These are phyloP conservation scores for Drosophila cracens DNA, from an alignment of 2,888 invertebrate genomes.

Conservation along the genomic window DNA sequence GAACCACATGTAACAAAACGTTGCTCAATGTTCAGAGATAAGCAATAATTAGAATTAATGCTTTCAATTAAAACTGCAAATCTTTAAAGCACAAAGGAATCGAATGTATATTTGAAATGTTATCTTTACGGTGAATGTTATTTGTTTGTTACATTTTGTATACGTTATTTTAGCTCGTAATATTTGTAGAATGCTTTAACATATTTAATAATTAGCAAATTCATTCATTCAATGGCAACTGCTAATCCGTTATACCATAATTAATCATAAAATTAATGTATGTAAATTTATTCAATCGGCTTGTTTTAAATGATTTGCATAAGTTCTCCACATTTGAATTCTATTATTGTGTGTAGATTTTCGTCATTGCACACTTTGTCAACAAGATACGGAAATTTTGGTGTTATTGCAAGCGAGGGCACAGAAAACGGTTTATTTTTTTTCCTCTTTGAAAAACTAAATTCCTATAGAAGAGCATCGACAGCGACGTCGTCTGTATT, in stretches of 20 bases:
- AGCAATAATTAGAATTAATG: background rate
- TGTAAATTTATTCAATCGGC: background rate
- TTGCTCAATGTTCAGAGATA: background rate
- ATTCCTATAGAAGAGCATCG: slow-evolving; percentile 42
- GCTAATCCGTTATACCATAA: background rate
- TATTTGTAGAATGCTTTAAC: background rate
- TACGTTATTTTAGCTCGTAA: slow-evolving; percentile 30
- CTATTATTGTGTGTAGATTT: slow-evolving; percentile 13
- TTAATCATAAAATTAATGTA: background rate
- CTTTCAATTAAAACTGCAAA: background rate
- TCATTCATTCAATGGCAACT: background rate
- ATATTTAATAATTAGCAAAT: background rate
- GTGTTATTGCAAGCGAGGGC: slow-evolving; percentile 34
- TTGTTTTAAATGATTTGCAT: slow-evolving; percentile 1
- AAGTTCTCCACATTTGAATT: slow-evolving; percentile 5
- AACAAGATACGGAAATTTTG: slow-evolving; percentile 45
- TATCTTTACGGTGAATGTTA: background rate
- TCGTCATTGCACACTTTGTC: slow-evolving; percentile 21
- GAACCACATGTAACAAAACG: background rate
- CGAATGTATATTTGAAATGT: background rate
- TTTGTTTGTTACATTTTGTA: slow-evolving; percentile 34
- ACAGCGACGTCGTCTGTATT: slow-evolving; percentile 57
- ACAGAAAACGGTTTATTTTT: slow-evolving; percentile 3
- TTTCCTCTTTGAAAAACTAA: slow-evolving; percentile 32
- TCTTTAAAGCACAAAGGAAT: background rate